Evolutionary conservation across 2,797 vertebrate species (phyloP).

Genomic region (Acrossocheilus wenchowensis): DNA sequence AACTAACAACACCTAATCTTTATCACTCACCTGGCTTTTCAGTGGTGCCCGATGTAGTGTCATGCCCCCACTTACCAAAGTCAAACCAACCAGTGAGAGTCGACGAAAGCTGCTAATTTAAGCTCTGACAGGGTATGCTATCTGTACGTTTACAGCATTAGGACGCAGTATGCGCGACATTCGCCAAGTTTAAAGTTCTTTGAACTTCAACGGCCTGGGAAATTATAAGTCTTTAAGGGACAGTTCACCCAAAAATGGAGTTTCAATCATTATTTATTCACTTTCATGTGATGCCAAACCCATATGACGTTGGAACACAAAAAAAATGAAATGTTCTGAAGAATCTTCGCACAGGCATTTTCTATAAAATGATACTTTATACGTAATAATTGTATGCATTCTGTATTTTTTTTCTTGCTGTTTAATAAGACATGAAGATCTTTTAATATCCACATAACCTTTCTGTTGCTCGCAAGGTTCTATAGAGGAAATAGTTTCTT

Average conservation of each 20-base stretch:
- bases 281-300: background rate
- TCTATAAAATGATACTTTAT: background rate
- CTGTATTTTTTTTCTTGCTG: background rate
- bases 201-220: background rate
- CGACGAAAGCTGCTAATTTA: conserved; percentile 27
- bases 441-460: background rate
- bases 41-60: background rate
- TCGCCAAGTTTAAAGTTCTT: background rate
- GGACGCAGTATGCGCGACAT: background rate
- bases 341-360: background rate
- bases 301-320: background rate
- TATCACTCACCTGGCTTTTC: conserved; percentile 8
- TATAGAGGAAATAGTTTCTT: background rate
- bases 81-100: conserved; percentile 4
- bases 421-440: background rate
- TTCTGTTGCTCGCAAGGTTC: background rate
- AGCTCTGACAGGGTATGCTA: background rate
- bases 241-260: background rate
- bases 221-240: background rate
- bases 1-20: conserved; percentile 8
- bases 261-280: background rate
- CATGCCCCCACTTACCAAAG: conserved; percentile 36
- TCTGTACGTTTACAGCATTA: conserved; percentile 17
- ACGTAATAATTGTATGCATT: too few relatives aligned
- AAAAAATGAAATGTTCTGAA: background rate